Evolutionary conservation across 2,888 invertebrate species (phyloP).

Genomic region (Geotrupes spiniger): DNA sequence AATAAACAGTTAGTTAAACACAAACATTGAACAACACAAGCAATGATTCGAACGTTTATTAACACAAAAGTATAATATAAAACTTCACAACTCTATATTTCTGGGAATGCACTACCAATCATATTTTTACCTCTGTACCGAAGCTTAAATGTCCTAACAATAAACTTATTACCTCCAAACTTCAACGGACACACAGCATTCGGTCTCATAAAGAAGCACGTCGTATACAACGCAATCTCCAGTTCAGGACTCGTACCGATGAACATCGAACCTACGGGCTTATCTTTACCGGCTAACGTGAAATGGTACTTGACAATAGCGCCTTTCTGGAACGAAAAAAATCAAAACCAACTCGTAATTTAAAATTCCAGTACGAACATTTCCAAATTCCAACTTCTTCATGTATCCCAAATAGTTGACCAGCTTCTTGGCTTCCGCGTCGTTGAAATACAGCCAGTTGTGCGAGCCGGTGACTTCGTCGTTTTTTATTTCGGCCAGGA

Average conservation of each 20-base stretch:
- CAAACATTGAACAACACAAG: too few relatives aligned
- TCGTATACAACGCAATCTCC: constrained; percentile 85
- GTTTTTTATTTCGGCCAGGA: constrained; percentile 82
- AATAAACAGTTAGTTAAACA: too few relatives aligned
- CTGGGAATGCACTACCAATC: constrained; percentile 80
- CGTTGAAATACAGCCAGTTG: constrained; percentile 85
- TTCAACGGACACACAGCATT: constrained; percentile 73
- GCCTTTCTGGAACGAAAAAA: constrained; percentile 66
- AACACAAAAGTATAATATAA: too few relatives aligned
- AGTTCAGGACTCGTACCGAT: constrained; percentile 88
- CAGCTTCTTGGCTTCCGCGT: constrained; percentile 68
- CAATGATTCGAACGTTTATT: too few relatives aligned
- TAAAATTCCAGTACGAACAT: constrained; percentile 58
- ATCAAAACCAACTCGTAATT: too few relatives aligned
- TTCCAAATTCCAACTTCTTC: constrained; percentile 66
- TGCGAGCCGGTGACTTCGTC: constrained; percentile 80
- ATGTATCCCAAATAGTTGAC: constrained; percentile 79
- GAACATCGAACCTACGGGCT: constrained; percentile 76
- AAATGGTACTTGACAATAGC: constrained; percentile 71
- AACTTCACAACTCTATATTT: constrained; percentile 60
- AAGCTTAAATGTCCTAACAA: constrained; percentile 71
- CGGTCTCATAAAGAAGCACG: constrained; percentile 77
- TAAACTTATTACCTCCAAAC: constrained; percentile 67
- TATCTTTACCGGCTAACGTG: constrained; percentile 66
- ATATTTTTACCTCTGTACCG: constrained; percentile 73